Conservation (phyloP, 2,797 vertebrate species). For the Loriculus beryllinus region DNA sequence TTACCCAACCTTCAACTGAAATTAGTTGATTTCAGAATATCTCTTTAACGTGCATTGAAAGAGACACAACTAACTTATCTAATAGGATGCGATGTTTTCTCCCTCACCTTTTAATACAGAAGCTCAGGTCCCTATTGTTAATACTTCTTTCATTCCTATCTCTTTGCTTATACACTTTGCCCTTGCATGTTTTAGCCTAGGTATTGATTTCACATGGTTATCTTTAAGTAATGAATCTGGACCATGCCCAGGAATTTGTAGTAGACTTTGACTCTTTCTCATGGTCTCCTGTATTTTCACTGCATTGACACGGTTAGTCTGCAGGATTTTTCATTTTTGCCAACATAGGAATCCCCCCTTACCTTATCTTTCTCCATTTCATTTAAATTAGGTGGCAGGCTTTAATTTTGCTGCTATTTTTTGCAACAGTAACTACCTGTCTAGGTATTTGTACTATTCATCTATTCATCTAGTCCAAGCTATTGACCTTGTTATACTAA, state of each 20-base stretch:
- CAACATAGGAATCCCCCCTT: background rate
- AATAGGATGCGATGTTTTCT: background rate
- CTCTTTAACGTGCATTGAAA: background rate
- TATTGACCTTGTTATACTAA: background rate
- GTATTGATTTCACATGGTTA: slow-evolving; percentile 3
- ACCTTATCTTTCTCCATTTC: background rate
- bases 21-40: background rate
- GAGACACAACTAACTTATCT: background rate
- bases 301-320: background rate
- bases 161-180: background rate
- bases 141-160: background rate
- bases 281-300: background rate
- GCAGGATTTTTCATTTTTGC: background rate
- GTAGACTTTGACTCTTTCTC: background rate
- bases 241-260: background rate
- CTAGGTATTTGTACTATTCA: background rate
- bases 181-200: background rate
- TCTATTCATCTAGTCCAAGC: background rate
- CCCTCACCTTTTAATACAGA: background rate
- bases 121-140: background rate
- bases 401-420: background rate
- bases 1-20: background rate
- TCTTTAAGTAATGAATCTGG: background rate
- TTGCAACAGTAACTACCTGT: background rate
- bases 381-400: background rate